Conservation (phyloP, 2,797 vertebrate species). For the Premnoplex brunnescens region DNA sequence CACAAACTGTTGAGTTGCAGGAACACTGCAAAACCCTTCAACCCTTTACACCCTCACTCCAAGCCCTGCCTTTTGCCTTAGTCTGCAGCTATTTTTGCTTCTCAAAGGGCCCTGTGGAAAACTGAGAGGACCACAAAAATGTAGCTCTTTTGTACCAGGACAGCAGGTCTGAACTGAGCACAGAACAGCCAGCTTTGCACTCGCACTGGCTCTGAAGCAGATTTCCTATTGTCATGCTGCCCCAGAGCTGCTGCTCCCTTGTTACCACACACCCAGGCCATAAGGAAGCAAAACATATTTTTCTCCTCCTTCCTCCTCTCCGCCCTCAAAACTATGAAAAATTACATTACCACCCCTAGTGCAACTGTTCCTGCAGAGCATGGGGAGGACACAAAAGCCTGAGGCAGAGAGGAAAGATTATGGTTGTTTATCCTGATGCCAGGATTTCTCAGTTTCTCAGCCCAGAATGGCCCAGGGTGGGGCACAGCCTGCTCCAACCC, state of each 20-base stretch:
- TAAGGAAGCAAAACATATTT: slow-evolving; percentile 27
- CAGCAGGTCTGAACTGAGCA: neutral
- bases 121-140: neutral
- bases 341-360: neutral
- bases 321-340: neutral
- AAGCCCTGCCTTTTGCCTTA: neutral
- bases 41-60: neutral
- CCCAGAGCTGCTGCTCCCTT: neutral
- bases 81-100: slow-evolving; percentile 1
- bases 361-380: neutral
- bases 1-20: neutral
- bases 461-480: accelerated
- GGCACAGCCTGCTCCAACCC: neutral
- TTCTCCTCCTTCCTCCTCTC: slow-evolving; percentile 22
- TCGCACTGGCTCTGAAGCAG: neutral
- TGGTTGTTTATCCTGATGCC: neutral
- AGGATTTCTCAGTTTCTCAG: neutral
- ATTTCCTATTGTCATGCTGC: neutral
- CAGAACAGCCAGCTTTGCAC: neutral
- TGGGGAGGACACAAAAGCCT: neutral
- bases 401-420: neutral
- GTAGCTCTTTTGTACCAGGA: neutral
- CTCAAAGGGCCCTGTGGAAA: neutral
- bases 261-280: neutral
- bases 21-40: neutral